Percentiles rank a stretch among this genome's conserved stretches.
phyloP scores from a whole-genome alignment of 2,797 vertebrate genomes.

The Myripristis jacobus region DNA sequence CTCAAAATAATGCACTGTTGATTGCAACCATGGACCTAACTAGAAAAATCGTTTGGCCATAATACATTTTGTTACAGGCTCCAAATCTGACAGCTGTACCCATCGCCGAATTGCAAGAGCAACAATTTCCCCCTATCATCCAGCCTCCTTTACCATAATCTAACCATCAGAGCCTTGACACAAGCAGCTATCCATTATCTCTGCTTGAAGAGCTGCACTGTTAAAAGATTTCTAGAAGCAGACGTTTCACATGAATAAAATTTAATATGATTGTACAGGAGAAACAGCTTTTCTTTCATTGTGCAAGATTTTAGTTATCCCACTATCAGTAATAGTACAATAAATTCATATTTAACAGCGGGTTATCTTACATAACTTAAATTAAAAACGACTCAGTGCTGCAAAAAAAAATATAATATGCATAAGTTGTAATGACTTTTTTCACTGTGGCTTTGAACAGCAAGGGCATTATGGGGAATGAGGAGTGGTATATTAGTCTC shows the following conservation, averaged over 20 bases:
- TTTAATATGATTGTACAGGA: neutral
- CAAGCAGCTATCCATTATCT: slow-evolving; percentile 16
- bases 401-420: slow-evolving; percentile 23
- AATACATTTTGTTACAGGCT: slow-evolving; percentile 2
- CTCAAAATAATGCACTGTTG: neutral
- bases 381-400: slow-evolving; percentile 36
- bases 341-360: slow-evolving; percentile 35
- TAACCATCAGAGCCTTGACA: slow-evolving; percentile 10
- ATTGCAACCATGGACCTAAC: neutral
- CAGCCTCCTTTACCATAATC: slow-evolving; percentile 20
- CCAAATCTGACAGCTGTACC: neutral
- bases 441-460: slow-evolving; percentile 4
- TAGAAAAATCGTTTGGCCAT: slow-evolving; percentile 3
- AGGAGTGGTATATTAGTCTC: slow-evolving; percentile 38
- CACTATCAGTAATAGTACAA: slow-evolving; percentile 17
- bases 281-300: slow-evolving; percentile 23
- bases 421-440: slow-evolving; percentile 15
- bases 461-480: slow-evolving; percentile 29
- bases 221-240: neutral
- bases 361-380: slow-evolving; percentile 21
- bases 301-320: neutral
- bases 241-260: neutral
- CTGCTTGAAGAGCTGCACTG: slow-evolving; percentile 7
- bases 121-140: slow-evolving; percentile 7
- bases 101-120: slow-evolving; percentile 13